Evolutionary conservation across 2,113 vertebrate genomes (phyloP), one percentile per base, ranked within the genome.

Genomic region (Nycticryphes semicollaris): DNA sequence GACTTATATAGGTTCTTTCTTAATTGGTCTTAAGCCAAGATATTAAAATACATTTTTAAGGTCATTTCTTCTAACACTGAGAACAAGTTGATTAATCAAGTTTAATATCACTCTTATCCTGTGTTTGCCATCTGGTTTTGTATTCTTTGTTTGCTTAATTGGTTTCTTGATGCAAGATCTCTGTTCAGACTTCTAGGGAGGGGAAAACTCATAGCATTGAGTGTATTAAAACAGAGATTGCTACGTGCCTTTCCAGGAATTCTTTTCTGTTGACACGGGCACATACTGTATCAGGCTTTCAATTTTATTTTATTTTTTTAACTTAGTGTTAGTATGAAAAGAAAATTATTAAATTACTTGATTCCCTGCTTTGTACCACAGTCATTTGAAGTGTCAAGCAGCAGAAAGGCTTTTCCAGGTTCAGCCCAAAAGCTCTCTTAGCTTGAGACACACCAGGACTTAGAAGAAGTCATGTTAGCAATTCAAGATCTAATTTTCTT

Each of bases 11-110:
- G 23, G 25, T 87, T 80, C 3, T 62, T 85, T 43, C 39, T 77
- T 67, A 92, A 95, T 35, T 90, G 51, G 16, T 83, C 92, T 87
- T 70, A 89, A 89, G 69, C 57, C 68, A 51, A 88, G 30, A 67
- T 70, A 76, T 24, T 50, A 76, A 95, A 97, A 93, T 80, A 94
- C 5, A 69, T 92, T 91, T 84, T 94, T 95, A 97, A 97, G n/a
- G 93, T 97, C 57, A 91, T 90, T 95, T 94, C 66, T 82, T 30
- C 79, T 57, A 69, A 75, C 12, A 23, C 14, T 62, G 67, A 86
- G 75, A 80, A 87, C 31, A 63, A 79, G 17, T 57, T 67, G 67
- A 73, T 67, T 59, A 95, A 90, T 82, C 72, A 66, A 81, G 51
- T 82, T 93, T 82, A 80, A 62, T 93, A 94, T 74, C 31, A 37